phyloP scores from a whole-genome alignment of 2,113 vertebrate genomes.

The Bubo blakistoni region DNA sequence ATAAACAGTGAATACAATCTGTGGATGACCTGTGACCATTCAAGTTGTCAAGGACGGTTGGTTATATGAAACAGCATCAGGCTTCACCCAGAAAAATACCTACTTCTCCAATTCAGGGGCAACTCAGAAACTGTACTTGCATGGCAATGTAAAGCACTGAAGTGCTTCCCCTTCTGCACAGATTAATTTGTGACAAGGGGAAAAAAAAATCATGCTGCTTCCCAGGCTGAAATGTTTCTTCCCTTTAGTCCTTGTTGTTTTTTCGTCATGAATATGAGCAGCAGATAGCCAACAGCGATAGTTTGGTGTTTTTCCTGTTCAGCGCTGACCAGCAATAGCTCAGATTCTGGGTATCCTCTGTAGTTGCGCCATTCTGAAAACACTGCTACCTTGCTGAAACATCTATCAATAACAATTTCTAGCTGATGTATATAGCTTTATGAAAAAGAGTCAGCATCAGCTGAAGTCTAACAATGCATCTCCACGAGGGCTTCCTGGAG shows the following conservation, averaged over 20 bases:
- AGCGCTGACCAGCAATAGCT: not conserved
- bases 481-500: conserved; percentile 8
- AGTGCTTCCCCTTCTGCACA: not conserved
- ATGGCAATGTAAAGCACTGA: not conserved
- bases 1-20: not conserved
- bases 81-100: not conserved
- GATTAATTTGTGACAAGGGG: not conserved
- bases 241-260: not conserved
- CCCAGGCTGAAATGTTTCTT: not conserved
- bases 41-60: not conserved
- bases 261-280: not conserved
- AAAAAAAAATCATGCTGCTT: not conserved
- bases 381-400: not conserved
- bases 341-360: not conserved
- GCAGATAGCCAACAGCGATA: not conserved
- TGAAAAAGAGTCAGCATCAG: conserved; percentile 29
- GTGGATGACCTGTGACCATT: not conserved
- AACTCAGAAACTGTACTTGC: not conserved
- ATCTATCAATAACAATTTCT: conserved; percentile 47
- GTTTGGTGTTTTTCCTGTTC: not conserved
- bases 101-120: not conserved
- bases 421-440: conserved; percentile 28
- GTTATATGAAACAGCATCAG: not conserved
- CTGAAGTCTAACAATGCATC: conserved; percentile 5
- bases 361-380: not conserved